Evolutionary conservation across 2,888 invertebrate species (phyloP).

Genomic region (Eugnorisma glareosa): DNA sequence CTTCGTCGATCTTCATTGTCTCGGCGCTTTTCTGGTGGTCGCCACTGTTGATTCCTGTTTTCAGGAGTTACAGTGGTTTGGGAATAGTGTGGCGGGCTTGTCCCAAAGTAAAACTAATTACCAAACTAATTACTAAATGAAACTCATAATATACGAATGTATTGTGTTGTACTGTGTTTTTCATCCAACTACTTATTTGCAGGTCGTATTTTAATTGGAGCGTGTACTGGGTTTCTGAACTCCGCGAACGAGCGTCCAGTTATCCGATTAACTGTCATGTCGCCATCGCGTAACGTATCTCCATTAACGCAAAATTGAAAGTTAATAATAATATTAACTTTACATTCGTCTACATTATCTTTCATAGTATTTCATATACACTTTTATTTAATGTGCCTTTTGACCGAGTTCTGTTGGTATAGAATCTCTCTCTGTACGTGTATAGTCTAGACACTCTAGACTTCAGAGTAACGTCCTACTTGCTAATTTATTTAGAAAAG

Average conservation of each 20-base stretch:
- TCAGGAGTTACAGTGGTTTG: no score
- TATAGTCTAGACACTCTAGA: not conserved
- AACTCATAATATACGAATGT: constrained; percentile 3
- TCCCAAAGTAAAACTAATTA: no score
- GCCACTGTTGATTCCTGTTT: no score
- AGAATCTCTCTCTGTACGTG: constrained; percentile 10
- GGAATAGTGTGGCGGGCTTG: no score
- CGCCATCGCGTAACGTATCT: constrained; percentile 20
- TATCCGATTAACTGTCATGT: constrained; percentile 57
- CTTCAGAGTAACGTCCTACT: not conserved
- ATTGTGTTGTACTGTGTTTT: constrained; percentile 21
- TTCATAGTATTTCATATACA: constrained; percentile 16
- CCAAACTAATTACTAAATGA: no score
- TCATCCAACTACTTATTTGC: constrained; percentile 44
- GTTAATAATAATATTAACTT: constrained; percentile 32
- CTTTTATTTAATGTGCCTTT: constrained; percentile 12
- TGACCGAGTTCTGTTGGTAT: constrained; percentile 33
- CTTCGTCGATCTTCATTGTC: no score
- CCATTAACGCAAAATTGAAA: constrained; percentile 40
- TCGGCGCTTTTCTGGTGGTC: no score
- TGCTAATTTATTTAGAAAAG: constrained; percentile 16
- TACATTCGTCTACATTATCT: constrained; percentile 29
- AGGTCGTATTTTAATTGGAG: constrained; percentile 69
- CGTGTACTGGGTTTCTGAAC: constrained; percentile 61
- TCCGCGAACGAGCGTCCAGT: constrained; percentile 47